A percentile compares a stretch with the other conserved stretches of the same genome.
These are phyloP conservation scores for Natrix natrix DNA, from an alignment of 2,797 vertebrate species.

Conservation along the genomic window DNA sequence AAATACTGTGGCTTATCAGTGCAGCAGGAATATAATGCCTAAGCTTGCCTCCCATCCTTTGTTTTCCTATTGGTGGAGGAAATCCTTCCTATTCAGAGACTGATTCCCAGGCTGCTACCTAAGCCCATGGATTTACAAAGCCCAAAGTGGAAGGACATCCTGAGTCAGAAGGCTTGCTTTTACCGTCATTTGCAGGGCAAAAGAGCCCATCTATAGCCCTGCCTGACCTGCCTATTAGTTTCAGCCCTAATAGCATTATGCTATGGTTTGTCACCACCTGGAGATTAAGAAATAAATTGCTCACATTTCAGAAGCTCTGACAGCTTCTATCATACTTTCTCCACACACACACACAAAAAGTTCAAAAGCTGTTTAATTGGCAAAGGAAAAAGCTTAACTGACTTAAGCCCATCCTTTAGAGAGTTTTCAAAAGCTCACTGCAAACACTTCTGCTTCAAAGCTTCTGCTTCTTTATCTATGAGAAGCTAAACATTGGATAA, in stretches of 20 bases:
- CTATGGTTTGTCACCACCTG: neutral
- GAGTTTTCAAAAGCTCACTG: constrained; percentile 53
- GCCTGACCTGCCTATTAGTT: neutral
- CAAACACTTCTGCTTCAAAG: constrained; percentile 54
- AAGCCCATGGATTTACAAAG: neutral
- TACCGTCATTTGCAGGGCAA: neutral
- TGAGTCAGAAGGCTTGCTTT: neutral
- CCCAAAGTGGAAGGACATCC: neutral
- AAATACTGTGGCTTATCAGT: neutral
- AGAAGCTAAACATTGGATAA: constrained; percentile 54
- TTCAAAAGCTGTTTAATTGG: constrained; percentile 49
- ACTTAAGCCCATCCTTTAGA: constrained; percentile 60
- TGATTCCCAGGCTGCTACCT: neutral
- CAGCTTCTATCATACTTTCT: constrained; percentile 33
- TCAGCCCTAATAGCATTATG: neutral
- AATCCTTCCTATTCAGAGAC: neutral
- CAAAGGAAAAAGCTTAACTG: constrained; percentile 53
- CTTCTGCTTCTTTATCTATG: constrained; percentile 53
- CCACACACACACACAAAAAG: constrained; percentile 19
- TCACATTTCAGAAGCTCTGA: constrained; percentile 13
- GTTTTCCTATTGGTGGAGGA: neutral
- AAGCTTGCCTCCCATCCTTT: neutral
- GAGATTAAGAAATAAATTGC: constrained; percentile 7
- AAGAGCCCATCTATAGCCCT: neutral
- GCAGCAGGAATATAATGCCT: neutral